phyloP scores from a whole-genome alignment of 2,797 vertebrate genomes.

The Limosa lapponica region DNA sequence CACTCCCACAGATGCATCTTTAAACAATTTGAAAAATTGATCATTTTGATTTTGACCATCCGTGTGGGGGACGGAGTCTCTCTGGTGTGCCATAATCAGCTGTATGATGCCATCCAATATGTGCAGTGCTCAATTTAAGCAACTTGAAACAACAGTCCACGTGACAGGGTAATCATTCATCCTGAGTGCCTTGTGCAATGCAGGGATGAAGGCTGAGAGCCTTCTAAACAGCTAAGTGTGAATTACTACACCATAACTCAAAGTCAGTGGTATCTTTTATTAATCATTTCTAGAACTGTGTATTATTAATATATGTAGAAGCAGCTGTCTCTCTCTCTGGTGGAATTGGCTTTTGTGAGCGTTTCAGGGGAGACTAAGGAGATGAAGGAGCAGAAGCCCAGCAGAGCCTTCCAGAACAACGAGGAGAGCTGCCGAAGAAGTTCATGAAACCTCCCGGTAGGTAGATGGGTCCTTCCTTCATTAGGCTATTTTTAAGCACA shows the following conservation, averaged over 20 bases:
- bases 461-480: neutral
- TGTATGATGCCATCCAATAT: neutral
- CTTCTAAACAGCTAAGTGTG: conserved; percentile 35
- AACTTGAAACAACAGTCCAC: conserved; percentile 19
- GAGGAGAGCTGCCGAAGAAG: neutral
- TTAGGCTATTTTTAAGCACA: neutral
- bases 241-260: conserved; percentile 53
- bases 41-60: neutral
- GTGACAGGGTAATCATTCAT: conserved; percentile 41
- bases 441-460: neutral
- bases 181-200: neutral
- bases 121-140: neutral
- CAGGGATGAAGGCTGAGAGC: conserved; percentile 26
- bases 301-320: conserved; percentile 51
- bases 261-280: conserved; percentile 33
- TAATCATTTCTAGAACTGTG: conserved; percentile 24
- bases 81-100: neutral
- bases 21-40: neutral
- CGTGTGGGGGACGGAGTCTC: neutral
- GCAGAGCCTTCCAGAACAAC: neutral
- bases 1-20: neutral
- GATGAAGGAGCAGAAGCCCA: neutral
- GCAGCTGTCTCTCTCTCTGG: conserved; percentile 32
- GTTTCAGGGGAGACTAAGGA: neutral
- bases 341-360: conserved; percentile 12